Conservation (phyloP, 2,797 vertebrate genomes). For the Loriculus beryllinus region DNA sequence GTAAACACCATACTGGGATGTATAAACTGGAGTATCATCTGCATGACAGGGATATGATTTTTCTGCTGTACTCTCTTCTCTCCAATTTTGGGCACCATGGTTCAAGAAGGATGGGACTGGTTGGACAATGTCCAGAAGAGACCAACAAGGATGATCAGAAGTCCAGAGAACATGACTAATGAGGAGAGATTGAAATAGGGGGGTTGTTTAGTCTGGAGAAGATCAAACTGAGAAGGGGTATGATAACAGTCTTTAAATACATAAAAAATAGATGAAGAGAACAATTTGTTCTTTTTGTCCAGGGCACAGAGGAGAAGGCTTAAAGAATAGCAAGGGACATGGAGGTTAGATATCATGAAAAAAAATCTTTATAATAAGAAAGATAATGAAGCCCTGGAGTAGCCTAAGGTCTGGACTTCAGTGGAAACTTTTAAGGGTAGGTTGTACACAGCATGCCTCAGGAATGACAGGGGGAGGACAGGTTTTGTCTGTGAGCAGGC, state of each 20-base stretch:
- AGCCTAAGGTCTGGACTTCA: neutral
- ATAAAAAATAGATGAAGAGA: neutral
- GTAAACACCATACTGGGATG: neutral
- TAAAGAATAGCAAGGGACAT: neutral
- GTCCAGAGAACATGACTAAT: neutral
- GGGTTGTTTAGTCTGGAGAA: conserved; percentile 42
- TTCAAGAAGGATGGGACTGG: neutral
- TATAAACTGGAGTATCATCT: neutral
- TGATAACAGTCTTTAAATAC: conserved; percentile 17
- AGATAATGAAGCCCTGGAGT: neutral
- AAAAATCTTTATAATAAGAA: neutral
- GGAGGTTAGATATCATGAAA: neutral
- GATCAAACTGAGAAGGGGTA: neutral
- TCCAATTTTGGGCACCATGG: conserved; percentile 22
- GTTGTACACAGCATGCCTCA: neutral
- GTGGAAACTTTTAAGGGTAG: neutral
- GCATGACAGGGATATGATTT: neutral
- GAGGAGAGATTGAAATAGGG: conserved; percentile 28
- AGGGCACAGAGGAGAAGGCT: neutral
- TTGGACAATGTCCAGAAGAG: conserved; percentile 1
- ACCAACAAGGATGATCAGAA: neutral
- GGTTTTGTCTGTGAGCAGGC: conserved; percentile 4
- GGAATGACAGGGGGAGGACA: neutral
- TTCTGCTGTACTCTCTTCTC: neutral
- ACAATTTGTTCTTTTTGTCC: neutral